Percentiles rank a stretch among this genome's conserved stretches.
Conservation (phyloP, 2,113 vertebrate genomes). For the Mirza zaza region DNA sequence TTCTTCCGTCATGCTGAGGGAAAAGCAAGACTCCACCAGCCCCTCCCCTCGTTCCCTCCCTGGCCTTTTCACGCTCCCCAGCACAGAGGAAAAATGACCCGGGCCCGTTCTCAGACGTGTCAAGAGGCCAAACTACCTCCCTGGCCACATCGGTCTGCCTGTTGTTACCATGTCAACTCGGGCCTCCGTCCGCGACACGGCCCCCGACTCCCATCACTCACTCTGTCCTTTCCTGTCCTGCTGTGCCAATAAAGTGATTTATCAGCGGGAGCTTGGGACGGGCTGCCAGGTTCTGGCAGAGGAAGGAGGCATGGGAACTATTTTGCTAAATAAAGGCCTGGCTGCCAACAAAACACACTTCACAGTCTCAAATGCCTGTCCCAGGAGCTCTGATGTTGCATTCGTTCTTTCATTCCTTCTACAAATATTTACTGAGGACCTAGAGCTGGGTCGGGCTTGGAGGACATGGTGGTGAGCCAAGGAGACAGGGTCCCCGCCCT, state of each 20-base stretch:
- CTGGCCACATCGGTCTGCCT: background rate
- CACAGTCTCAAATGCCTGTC: background rate
- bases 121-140: background rate
- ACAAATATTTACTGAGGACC: background rate
- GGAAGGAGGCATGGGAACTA: background rate
- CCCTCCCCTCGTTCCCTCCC: background rate
- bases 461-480: background rate
- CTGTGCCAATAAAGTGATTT: slow-evolving; percentile 37
- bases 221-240: slow-evolving; percentile 57
- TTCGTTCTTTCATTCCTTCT: background rate
- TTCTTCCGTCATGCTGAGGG: background rate
- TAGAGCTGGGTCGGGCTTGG: background rate
- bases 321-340: slow-evolving; percentile 8
- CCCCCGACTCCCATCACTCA: slow-evolving; percentile 40
- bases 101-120: background rate
- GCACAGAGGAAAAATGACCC: slow-evolving; percentile 38
- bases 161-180: background rate
- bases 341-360: background rate
- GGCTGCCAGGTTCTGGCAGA: slow-evolving; percentile 3
- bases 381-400: background rate
- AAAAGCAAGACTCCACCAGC: rapidly evolving
- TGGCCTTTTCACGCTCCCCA: slow-evolving; percentile 53
- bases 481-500: background rate
- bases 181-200: slow-evolving; percentile 29
- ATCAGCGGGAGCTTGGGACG: slow-evolving; percentile 36